These are phyloP conservation scores for Gryllus longicercus DNA, from an alignment of 2,888 invertebrate species.

Conservation along the genomic window DNA sequence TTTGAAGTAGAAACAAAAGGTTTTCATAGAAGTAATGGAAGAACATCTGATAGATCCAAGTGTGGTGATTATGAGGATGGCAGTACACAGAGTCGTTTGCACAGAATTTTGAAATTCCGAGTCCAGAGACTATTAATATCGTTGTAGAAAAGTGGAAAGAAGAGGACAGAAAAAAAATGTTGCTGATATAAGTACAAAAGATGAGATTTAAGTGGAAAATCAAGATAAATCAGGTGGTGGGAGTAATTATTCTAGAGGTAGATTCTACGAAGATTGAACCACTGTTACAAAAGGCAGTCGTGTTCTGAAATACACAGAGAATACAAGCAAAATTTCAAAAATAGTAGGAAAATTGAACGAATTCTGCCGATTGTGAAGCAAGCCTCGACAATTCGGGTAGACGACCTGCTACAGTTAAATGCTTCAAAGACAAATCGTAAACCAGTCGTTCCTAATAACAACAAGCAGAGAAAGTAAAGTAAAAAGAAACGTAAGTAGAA, in stretches of 20 bases:
- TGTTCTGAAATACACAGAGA: background rate
- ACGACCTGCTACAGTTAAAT: constrained; percentile 1
- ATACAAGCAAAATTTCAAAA: background rate
- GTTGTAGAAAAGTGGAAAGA: background rate
- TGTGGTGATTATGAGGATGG: constrained; percentile 35
- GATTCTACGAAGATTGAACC: background rate
- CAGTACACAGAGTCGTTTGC: background rate
- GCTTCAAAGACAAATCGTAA: constrained; percentile 29
- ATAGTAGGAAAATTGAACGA: background rate
- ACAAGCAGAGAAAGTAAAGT: background rate
- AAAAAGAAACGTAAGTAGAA: constrained; percentile 5
- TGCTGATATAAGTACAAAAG: background rate
- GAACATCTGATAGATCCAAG: constrained; percentile 31
- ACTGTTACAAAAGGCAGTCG: background rate
- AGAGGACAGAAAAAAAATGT: background rate
- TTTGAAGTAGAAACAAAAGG: background rate
- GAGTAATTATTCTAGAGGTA: background rate
- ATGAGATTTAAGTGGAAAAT: background rate
- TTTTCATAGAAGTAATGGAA: background rate
- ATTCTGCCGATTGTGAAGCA: background rate
- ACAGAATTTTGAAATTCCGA: background rate
- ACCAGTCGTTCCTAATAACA: constrained; percentile 21
- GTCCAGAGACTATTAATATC: background rate
- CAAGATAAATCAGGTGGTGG: background rate
- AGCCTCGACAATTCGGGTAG: background rate